phyloP scores from a whole-genome alignment of 1,140 invertebrate species.

The Saccostrea cuccullata region DNA sequence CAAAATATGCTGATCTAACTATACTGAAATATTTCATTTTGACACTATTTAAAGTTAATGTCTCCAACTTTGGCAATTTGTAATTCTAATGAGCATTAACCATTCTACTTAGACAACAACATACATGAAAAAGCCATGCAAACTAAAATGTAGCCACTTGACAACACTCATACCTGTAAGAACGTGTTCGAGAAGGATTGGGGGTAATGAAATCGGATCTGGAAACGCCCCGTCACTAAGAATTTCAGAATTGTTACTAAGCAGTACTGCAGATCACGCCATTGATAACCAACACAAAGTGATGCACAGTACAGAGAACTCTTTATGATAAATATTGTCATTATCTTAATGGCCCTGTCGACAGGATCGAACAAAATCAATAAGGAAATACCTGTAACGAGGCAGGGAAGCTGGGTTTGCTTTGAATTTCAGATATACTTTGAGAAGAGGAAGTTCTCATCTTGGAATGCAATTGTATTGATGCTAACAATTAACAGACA shows the following conservation, averaged over 20 bases:
- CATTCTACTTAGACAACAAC: background rate
- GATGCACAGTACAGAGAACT: background rate
- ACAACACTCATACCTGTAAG: background rate
- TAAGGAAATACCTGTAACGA: background rate
- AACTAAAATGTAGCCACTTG: background rate
- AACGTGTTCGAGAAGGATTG: background rate
- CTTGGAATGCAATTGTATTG: background rate
- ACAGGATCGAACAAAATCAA: constrained; percentile 4
- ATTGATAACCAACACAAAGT: background rate
- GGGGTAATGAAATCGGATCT: background rate
- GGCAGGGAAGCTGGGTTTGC: background rate
- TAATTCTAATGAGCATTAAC: background rate
- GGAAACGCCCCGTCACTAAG: background rate
- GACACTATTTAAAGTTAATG: background rate
- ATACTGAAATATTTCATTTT: background rate
- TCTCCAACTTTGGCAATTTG: background rate
- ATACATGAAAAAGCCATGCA: background rate
- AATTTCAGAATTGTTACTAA: background rate
- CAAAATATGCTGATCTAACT: background rate
- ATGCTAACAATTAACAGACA: background rate
- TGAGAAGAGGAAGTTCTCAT: background rate
- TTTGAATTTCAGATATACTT: background rate
- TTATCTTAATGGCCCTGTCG: constrained; percentile 13
- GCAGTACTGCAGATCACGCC: background rate
- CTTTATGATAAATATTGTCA: constrained; percentile 21